Evolutionary conservation across 2,888 invertebrate genomes (phyloP).

Genomic region (Xanthorhoe designata): DNA sequence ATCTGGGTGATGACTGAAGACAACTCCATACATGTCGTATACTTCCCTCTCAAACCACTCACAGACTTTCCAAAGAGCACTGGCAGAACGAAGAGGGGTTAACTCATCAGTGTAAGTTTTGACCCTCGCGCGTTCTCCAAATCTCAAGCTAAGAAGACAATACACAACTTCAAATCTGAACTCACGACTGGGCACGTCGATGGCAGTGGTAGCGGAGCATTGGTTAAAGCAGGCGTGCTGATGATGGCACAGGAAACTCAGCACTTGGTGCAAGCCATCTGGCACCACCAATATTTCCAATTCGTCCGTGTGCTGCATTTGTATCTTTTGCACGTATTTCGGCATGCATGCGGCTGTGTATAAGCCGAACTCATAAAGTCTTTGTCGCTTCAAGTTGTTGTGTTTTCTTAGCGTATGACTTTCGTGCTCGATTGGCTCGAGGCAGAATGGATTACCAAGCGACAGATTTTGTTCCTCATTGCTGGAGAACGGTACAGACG

Average conservation of each 20-base stretch:
- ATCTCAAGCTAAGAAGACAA: constrained; percentile 66
- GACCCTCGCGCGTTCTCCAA: constrained; percentile 58
- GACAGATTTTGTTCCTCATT: constrained; percentile 27
- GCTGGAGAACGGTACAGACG: constrained; percentile 15
- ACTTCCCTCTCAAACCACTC: constrained; percentile 72
- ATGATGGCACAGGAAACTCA: constrained; percentile 68
- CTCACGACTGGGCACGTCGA: constrained; percentile 72
- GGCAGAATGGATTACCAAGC: constrained; percentile 53
- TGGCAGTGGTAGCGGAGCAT: constrained; percentile 67
- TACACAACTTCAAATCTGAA: constrained; percentile 75
- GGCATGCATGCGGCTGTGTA: constrained; percentile 76
- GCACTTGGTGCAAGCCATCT: constrained; percentile 67
- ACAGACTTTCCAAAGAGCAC: constrained; percentile 59
- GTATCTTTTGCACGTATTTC: constrained; percentile 74
- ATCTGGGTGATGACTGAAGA: constrained; percentile 77
- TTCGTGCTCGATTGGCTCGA: constrained; percentile 60
- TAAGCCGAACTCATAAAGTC: constrained; percentile 73
- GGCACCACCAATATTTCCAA: constrained; percentile 72
- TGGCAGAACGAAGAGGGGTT: constrained; percentile 70
- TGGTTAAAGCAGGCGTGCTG: constrained; percentile 72
- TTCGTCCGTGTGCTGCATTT: constrained; percentile 73
- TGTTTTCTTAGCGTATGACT: constrained; percentile 65
- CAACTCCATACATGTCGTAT: constrained; percentile 76
- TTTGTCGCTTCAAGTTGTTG: constrained; percentile 65
- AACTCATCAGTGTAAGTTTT: constrained; percentile 79